Percentiles rank a stretch among this genome's conserved stretches.
Conservation (phyloP, 1,140 invertebrate species). For the Bombus pyrosoma region DNA sequence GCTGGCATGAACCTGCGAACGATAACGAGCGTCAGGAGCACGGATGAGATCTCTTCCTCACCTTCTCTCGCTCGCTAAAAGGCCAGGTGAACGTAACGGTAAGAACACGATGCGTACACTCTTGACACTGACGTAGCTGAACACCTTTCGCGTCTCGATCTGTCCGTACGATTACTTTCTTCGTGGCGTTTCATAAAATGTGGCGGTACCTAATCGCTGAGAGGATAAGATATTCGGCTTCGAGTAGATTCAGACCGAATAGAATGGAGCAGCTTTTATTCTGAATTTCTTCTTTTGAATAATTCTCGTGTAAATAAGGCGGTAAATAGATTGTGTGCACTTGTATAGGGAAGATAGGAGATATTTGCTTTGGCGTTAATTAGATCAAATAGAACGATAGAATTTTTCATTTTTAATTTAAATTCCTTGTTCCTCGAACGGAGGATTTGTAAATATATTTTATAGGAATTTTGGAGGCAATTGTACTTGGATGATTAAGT, state of each 20-base stretch:
- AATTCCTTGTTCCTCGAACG: not conserved
- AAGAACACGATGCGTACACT: conserved; percentile 50
- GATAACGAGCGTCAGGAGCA: conserved; percentile 72
- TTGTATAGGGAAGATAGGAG: not conserved
- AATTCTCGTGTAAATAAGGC: too few species aligned
- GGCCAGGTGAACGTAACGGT: conserved; percentile 68
- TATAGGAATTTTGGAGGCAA: too few species aligned
- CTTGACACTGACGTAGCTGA: conserved; percentile 46
- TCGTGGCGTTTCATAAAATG: not conserved
- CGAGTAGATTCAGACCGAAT: not conserved
- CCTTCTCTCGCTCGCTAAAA: conserved; percentile 21
- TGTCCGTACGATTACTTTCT: not conserved
- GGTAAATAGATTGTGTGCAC: too few species aligned
- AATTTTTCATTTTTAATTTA: not conserved
- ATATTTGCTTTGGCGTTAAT: not conserved
- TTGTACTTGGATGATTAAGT: not conserved
- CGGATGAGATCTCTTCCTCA: conserved; percentile 32
- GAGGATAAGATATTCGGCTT: not conserved
- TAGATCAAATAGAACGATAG: not conserved
- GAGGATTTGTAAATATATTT: too few species aligned
- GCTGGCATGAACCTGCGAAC: conserved; percentile 80
- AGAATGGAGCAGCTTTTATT: not conserved
- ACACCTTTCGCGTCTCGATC: conserved; percentile 23
- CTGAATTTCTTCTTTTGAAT: not conserved
- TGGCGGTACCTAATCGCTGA: not conserved